A percentile compares a stretch with the other conserved stretches of the same genome.
phyloP scores from a whole-genome alignment of 2,113 vertebrate species.

The Scolopax mira region DNA sequence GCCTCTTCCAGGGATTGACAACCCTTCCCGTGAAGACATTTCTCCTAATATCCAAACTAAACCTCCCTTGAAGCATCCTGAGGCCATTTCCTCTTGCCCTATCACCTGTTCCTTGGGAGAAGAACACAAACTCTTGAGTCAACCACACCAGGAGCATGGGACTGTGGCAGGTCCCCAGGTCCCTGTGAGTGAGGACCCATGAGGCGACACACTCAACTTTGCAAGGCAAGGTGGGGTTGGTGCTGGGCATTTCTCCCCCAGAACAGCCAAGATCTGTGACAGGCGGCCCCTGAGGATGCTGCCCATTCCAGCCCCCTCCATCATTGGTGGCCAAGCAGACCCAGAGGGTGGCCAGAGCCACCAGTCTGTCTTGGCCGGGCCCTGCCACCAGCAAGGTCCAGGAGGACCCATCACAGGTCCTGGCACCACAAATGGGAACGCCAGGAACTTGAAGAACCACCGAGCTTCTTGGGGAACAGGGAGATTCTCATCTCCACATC shows the following conservation, averaged over 20 bases:
- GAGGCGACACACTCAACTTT: neutral
- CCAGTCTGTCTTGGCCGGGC: too few species aligned
- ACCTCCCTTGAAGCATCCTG: neutral
- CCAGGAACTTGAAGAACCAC: neutral
- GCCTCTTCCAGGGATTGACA: neutral
- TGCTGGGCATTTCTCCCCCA: neutral
- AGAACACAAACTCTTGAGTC: neutral
- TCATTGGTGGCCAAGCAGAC: neutral
- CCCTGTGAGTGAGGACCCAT: rapidly evolving
- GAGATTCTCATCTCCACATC: neutral
- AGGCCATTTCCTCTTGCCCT: neutral
- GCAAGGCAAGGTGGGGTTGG: neutral
- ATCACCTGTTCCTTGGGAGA: neutral
- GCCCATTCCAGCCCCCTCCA: neutral
- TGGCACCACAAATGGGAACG: rapidly evolving
- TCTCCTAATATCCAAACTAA: neutral
- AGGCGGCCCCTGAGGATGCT: rapidly evolving
- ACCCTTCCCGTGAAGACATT: neutral
- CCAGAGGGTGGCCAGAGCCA: rapidly evolving
- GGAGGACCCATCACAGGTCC: neutral
- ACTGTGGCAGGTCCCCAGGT: neutral
- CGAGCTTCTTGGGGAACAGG: neutral
- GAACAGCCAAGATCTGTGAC: rapidly evolving
- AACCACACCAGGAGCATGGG: rapidly evolving
- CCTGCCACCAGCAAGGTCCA: too few species aligned